Percentiles rank a stretch among this genome's conserved stretches.
These are phyloP conservation scores for Gymnocheta viridis DNA, from an alignment of 2,888 invertebrate genomes.

Conservation along the genomic window DNA sequence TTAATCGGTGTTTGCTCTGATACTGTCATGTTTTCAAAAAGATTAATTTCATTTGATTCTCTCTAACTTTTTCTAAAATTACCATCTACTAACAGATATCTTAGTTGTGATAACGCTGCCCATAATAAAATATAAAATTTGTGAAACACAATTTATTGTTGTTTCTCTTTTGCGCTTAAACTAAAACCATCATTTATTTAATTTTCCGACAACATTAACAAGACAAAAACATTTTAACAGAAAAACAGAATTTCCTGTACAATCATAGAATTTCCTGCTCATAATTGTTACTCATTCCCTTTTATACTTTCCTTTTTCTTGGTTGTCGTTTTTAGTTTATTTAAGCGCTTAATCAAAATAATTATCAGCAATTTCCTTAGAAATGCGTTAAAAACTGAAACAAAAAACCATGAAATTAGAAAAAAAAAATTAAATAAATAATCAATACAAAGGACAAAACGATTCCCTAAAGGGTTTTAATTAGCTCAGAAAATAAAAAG, in stretches of 20 bases:
- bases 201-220: background rate
- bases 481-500: background rate
- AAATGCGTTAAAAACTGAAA: background rate
- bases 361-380: constrained; percentile 17
- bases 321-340: background rate
- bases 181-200: background rate
- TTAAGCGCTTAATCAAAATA: constrained; percentile 17
- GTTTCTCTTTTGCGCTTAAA: background rate
- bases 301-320: background rate
- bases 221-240: background rate
- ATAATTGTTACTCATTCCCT: background rate
- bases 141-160: no score
- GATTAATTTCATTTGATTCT: no score
- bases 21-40: no score
- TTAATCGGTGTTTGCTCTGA: no score
- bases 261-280: constrained; percentile 14
- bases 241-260: background rate
- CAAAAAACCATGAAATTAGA: background rate
- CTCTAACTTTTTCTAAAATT: no score
- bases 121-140: no score
- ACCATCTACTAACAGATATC: no score
- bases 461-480: background rate
- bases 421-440: background rate
- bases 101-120: no score
- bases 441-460: background rate